Percentiles rank a stretch among this genome's conserved stretches.
phyloP scores from a whole-genome alignment of 2,113 vertebrate genomes.

The Dascyllus trimaculatus region DNA sequence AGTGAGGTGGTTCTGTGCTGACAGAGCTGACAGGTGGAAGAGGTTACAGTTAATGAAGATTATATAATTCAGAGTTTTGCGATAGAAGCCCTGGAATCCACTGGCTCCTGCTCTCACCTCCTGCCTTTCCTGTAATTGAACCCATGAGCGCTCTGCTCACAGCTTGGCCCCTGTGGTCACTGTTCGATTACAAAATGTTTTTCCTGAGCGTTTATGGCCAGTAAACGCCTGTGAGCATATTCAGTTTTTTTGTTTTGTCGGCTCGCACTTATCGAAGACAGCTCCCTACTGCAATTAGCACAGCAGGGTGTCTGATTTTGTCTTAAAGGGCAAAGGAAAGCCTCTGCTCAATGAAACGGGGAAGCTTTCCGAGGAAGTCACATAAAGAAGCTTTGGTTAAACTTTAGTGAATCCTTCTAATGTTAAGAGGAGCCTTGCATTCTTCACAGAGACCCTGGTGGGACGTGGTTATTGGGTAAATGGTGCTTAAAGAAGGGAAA shows the following conservation, averaged over 20 bases:
- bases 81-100: constrained; percentile 61
- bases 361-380: constrained; percentile 31
- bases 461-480: constrained; percentile 45
- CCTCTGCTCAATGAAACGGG: constrained; percentile 35
- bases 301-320: constrained; percentile 22
- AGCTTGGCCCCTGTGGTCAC: constrained; percentile 56
- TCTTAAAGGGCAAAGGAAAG: constrained; percentile 30
- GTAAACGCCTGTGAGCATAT: constrained; percentile 50
- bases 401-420: constrained; percentile 36
- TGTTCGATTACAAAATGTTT: constrained; percentile 58
- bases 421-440: constrained; percentile 37
- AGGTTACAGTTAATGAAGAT: constrained; percentile 59
- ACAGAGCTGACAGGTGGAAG: constrained; percentile 53
- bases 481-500: constrained; percentile 45
- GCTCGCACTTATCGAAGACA: constrained; percentile 33
- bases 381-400: constrained; percentile 41
- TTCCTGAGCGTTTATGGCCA: constrained; percentile 48
- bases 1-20: neutral
- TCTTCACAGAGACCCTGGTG: constrained; percentile 42
- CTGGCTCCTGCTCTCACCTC: constrained; percentile 48
- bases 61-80: constrained; percentile 63
- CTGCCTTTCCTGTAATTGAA: constrained; percentile 72
- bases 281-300: constrained; percentile 33
- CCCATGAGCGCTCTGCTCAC: constrained; percentile 64
- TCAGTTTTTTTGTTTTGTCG: constrained; percentile 38